Percentiles rank a stretch among this genome's conserved stretches.
Evolutionary conservation across 53 echinoderm and acorn worm species (phyloP).

Genomic region (Hippasteria phrygiana): DNA sequence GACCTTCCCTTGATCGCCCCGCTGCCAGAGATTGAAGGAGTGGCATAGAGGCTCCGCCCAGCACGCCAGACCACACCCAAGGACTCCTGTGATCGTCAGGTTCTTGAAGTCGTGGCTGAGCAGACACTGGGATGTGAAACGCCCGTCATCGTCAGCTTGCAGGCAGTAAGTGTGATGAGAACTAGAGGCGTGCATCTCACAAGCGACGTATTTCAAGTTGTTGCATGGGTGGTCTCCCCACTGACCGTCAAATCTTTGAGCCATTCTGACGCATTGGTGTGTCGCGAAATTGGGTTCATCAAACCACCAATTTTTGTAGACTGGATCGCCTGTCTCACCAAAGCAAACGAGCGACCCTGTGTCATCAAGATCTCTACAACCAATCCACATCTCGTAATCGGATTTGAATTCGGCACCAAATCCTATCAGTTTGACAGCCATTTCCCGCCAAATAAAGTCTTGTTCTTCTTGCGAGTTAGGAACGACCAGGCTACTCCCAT

Average conservation of each 20-base stretch:
- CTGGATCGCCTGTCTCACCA: neutral
- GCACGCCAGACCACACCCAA: neutral
- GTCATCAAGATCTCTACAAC: neutral
- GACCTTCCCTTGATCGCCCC: neutral
- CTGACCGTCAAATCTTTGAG: neutral
- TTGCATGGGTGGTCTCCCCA: neutral
- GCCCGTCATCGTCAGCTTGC: neutral
- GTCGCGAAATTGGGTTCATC: neutral
- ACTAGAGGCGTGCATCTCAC: neutral
- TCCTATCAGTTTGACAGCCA: neutral
- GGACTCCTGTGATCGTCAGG: neutral
- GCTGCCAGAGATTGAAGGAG: slow-evolving; percentile 15
- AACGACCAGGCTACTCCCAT: neutral
- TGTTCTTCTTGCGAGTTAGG: neutral
- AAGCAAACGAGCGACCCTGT: neutral
- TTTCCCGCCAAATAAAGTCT: slow-evolving; percentile 27
- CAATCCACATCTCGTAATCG: neutral
- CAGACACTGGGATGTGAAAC: neutral
- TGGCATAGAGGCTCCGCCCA: slow-evolving; percentile 25
- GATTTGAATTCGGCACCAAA: neutral
- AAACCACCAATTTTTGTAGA: neutral
- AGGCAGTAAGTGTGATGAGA: neutral
- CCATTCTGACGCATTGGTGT: neutral
- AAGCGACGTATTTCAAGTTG: neutral
- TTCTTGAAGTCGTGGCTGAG: slow-evolving; percentile 3